These are phyloP conservation scores for Meloe dianella DNA, from an alignment of 2,888 invertebrate genomes.

Conservation along the genomic window DNA sequence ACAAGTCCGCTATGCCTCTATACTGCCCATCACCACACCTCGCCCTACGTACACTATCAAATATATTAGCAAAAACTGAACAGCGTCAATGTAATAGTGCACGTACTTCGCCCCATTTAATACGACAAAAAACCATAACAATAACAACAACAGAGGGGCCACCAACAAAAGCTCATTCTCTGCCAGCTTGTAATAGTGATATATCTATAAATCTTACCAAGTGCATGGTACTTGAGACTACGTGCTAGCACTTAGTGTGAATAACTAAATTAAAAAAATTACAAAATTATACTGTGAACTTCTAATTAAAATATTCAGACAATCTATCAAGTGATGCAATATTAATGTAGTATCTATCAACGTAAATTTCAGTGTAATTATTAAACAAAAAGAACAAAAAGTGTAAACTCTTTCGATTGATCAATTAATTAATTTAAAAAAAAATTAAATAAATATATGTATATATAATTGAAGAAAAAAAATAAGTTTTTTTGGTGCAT, in stretches of 20 bases:
- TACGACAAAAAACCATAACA: conserved; percentile 28
- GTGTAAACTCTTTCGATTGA: conserved; percentile 29
- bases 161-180: conserved; percentile 45
- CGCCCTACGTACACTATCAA: conserved; percentile 42
- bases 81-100: conserved; percentile 44
- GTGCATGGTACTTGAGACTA: conserved; percentile 54
- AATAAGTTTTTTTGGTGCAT: conserved; percentile 27
- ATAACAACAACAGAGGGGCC: conserved; percentile 34
- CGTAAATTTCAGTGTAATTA: conserved; percentile 34
- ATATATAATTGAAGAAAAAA: conserved; percentile 11
- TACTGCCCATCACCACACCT: conserved; percentile 42
- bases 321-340: conserved; percentile 56
- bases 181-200: conserved; percentile 47
- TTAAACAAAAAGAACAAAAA: conserved; percentile 13
- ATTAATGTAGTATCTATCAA: conserved; percentile 41
- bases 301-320: conserved; percentile 47
- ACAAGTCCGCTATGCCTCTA: conserved; percentile 42
- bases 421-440: conserved; percentile 16
- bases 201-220: conserved; percentile 50
- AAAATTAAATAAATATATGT: not conserved
- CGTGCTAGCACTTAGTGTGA: conserved; percentile 50
- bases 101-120: conserved; percentile 43
- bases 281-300: conserved; percentile 38
- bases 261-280: conserved; percentile 30
- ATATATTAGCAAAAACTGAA: conserved; percentile 44